Base-by-base conservation (phyloP, 2,113 vertebrate genomes). In the Pan paniscus region DNA sequence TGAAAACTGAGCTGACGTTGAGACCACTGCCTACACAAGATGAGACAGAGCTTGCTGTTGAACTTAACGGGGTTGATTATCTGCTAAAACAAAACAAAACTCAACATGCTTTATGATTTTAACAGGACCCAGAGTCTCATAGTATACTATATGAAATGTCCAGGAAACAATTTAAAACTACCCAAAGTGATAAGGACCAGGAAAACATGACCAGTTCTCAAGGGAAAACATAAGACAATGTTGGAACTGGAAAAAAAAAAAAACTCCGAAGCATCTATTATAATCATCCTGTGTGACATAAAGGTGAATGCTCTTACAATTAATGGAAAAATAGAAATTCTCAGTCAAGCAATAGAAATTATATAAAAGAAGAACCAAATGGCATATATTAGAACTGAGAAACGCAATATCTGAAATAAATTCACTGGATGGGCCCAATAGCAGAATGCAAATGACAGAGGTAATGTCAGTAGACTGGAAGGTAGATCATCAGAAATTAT, bases 381-480 rank as follows among this genome's bases (percentile, higher is more conserved):
- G 76, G 27, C 68, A 90, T 90, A 90, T 90, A 84, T 86, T 83
- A 87, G 35, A 90, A 84, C 70, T 76, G 55, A 95, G 40, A 92
- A 83, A 70, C 72, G 17, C 8, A 92, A 27, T 50, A 52, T 55
- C 79, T 64, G 22, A 79, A 89, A 87, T 84, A 12, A 48, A 68
- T 52, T 96, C 46, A 94, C 10, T 87, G 14, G 23, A 85, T 78
- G 35, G 27, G 4, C 55, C 87, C 22, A 48, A 70, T 43, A 93
- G 46, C 46, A 82, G 13, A 64, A 70, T 61, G 64, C 40, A 82
- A 89, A 84, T 32, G 27, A 70, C 23, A 86, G 35, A 72, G 64
- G 38, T 75, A 89, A 64, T 55, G 38, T 86, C 59, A 67, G 35
- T 64, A 88, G 13, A 59, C 57, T 48, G 20, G 85, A 82, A 80